Evolutionary conservation across 2,797 vertebrate genomes (phyloP).

Genomic region (Lacerta bilineata): DNA sequence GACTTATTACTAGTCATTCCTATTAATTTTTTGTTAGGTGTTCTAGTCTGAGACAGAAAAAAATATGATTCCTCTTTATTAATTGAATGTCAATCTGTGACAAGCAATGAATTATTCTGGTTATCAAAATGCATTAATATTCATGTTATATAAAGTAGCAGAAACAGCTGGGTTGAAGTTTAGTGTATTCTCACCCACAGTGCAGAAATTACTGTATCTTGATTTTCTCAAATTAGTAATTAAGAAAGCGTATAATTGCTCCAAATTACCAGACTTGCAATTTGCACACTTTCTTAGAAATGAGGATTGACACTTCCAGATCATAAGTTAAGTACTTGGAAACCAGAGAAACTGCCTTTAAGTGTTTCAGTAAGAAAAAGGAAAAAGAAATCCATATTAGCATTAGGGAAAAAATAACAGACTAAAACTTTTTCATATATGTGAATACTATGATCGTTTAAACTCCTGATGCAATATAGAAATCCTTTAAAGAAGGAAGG

Average conservation of each 20-base stretch:
- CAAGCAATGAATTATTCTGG: constrained; percentile 36
- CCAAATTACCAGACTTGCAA: constrained; percentile 32
- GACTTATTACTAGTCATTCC: constrained; percentile 10
- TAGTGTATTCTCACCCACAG: constrained; percentile 5
- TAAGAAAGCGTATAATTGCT: constrained; percentile 48
- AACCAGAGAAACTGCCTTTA: constrained; percentile 10
- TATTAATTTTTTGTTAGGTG: constrained; percentile 31
- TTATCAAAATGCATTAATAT: constrained; percentile 55
- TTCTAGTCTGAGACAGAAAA: constrained; percentile 30
- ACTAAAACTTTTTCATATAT: neutral
- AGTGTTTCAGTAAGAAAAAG: constrained; percentile 7
- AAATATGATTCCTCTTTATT: constrained; percentile 46
- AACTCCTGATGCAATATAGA: neutral
- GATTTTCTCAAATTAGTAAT: constrained; percentile 36
- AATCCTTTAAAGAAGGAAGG: neutral
- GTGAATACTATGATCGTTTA: neutral
- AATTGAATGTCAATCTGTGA: constrained; percentile 48
- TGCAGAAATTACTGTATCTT: constrained; percentile 32
- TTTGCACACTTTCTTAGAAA: constrained; percentile 34
- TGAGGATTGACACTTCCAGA: neutral
- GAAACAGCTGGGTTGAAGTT: constrained; percentile 46
- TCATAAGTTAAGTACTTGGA: constrained; percentile 4
- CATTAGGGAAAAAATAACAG: neutral
- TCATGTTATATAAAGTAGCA: constrained; percentile 33
- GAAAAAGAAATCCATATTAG: neutral